Percentiles rank a stretch among this genome's conserved stretches.
Evolutionary conservation across 2,113 vertebrate species (phyloP).

Genomic region (Corydoras maculifer): DNA sequence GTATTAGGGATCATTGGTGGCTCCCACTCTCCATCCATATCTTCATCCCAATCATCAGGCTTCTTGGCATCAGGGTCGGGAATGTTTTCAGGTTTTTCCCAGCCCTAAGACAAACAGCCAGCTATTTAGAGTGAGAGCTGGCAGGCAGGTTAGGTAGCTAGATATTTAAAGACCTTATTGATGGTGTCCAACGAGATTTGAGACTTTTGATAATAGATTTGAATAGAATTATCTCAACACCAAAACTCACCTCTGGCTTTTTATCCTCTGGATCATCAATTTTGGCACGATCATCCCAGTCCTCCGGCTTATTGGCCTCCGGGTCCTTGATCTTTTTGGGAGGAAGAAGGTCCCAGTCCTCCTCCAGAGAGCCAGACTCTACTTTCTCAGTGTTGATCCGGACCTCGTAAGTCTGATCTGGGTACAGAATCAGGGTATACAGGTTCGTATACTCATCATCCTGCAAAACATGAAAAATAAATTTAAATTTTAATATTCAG

Average conservation of each 20-base stretch:
- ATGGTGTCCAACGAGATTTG: too few species aligned
- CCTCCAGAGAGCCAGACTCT: slow-evolving; percentile 71
- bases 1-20: slow-evolving; percentile 74
- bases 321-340: slow-evolving; percentile 68
- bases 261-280: slow-evolving; percentile 60
- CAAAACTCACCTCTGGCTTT: slow-evolving; percentile 63
- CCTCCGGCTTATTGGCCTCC: slow-evolving; percentile 61
- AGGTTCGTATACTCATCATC: slow-evolving; percentile 76
- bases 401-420: slow-evolving; percentile 76
- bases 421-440: slow-evolving; percentile 76
- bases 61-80: slow-evolving; percentile 74
- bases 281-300: slow-evolving; percentile 65
- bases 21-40: slow-evolving; percentile 73
- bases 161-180: too few species aligned
- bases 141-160: too few species aligned
- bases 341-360: slow-evolving; percentile 77
- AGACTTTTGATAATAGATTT: too few species aligned
- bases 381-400: slow-evolving; percentile 72
- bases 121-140: too few species aligned
- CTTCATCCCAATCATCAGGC: slow-evolving; percentile 71
- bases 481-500: not conserved
- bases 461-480: slow-evolving; percentile 42
- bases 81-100: slow-evolving; percentile 74
- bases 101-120: slow-evolving; percentile 59
- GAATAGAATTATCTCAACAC: not conserved